A percentile compares a stretch with the other conserved stretches of the same genome.
Conservation (phyloP, 2,113 vertebrate genomes). For the Melanocharis versteri region DNA sequence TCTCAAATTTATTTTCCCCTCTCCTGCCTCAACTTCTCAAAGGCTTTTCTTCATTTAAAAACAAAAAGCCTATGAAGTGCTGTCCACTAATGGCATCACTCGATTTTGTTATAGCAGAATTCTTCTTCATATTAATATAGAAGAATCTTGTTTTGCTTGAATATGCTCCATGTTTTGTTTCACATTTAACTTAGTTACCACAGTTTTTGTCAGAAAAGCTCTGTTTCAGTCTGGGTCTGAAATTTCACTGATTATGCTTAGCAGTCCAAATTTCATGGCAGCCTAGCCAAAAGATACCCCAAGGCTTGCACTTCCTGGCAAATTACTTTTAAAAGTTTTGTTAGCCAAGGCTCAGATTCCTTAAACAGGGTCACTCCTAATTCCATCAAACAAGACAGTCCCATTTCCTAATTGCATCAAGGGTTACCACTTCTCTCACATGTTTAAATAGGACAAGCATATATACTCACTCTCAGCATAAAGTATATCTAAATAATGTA, state of each 20-base stretch:
- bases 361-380: constrained; percentile 49
- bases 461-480: constrained; percentile 81
- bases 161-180: constrained; percentile 23
- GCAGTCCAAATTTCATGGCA: constrained; percentile 29
- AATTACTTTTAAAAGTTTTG: constrained; percentile 8
- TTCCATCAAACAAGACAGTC: constrained; percentile 65
- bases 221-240: constrained; percentile 42
- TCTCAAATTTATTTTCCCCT: neutral
- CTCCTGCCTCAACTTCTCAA: constrained; percentile 8
- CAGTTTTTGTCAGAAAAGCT: constrained; percentile 64
- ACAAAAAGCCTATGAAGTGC: neutral
- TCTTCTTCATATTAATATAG: constrained; percentile 9
- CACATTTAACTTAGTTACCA: constrained; percentile 11
- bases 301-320: constrained; percentile 61
- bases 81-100: neutral
- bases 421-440: constrained; percentile 71
- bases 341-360: constrained; percentile 38
- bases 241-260: constrained; percentile 16
- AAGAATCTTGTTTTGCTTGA: constrained; percentile 48
- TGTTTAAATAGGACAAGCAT: constrained; percentile 81
- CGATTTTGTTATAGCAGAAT: neutral
- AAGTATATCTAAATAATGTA: constrained; percentile 83
- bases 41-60: neutral
- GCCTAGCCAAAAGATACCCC: constrained; percentile 49
- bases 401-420: constrained; percentile 71